Percentiles rank a stretch among this genome's conserved stretches.
These are phyloP conservation scores for Micrasema minimum DNA, from an alignment of 1,140 invertebrate species.

Conservation along the genomic window DNA sequence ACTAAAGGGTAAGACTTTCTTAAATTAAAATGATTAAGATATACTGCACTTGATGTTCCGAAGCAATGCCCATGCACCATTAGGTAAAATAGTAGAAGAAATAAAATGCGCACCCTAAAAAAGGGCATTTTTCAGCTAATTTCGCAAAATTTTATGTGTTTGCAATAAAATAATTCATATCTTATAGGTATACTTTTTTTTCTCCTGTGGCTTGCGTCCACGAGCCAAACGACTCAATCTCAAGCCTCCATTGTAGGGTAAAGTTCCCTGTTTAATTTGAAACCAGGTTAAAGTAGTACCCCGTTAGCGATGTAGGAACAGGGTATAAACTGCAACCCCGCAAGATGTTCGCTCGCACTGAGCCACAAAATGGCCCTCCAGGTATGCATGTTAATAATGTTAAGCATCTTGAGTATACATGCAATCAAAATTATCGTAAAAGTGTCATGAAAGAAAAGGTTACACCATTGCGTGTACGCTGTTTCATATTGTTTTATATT, in stretches of 20 bases:
- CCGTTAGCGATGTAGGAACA: constrained; percentile 20
- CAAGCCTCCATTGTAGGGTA: constrained; percentile 6
- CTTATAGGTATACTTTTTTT: neutral
- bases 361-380: constrained; percentile 22
- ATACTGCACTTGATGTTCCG: no score
- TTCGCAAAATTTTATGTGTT: no score
- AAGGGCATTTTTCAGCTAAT: no score
- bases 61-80: no score
- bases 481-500: constrained; percentile 3
- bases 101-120: no score
- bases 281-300: constrained; percentile 47
- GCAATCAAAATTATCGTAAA: constrained; percentile 33
- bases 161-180: no score
- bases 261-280: constrained; percentile 47
- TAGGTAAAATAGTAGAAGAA: no score
- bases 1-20: no score
- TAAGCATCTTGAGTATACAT: constrained; percentile 11
- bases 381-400: constrained; percentile 27
- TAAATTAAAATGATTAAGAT: no score
- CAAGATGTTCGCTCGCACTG: neutral
- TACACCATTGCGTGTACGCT: neutral
- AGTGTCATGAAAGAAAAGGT: constrained; percentile 5
- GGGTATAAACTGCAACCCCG: constrained; percentile 13
- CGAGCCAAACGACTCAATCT: constrained; percentile 32
- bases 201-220: neutral